Base-by-base conservation (phyloP, 2,888 invertebrate genomes). In the Drosophila engyochracea region DNA sequence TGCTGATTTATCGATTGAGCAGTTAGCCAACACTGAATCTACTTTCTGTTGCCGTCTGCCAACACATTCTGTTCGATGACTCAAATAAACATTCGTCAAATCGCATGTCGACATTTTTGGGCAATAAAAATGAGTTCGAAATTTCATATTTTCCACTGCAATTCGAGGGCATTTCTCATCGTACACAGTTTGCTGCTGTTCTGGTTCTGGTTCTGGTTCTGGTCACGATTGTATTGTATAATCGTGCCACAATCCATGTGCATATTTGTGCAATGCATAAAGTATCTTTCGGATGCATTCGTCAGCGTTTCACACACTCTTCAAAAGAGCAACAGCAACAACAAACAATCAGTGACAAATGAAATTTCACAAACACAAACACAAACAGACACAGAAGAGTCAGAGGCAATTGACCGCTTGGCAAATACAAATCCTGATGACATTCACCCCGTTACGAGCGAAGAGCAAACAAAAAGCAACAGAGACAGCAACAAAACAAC, bases 391-490 rank as follows among this genome's bases (percentile, higher is more conserved):
- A 74, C 22, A 37, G 80, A 69, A 76, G 79, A 76, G 65, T 47
- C 76, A 86, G 73, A 91, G 89, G 89, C 91, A 85, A 82, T 83
- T 90, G 91, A 91, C 88, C 89, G 85, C 82, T 78, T 79, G 71
- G 72, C 76, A 76, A 82, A 83, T 74, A 83, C 77, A 79, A 91
- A 89, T 92, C 91, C 91, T 90, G 92, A 91, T 91, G 91, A 91
- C 91, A 91, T 91, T 91, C 91, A 92, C 91, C 91, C 91, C 91
- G 89, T 91, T 91, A 89, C 89, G 83, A 84, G 74, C 75, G 44
- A 54, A 85, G 82, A 81, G 71, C 76, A 74, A 68, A 64, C 67
- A 68, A 61, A 69, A 54, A 67, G 52, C 63, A 67, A 37, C 64
- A 44, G 31, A 31, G 31, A 28, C 47, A 30, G 65, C 44, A 55